Conservation (phyloP, 1,140 invertebrate species). For the Fopius arisanus region DNA sequence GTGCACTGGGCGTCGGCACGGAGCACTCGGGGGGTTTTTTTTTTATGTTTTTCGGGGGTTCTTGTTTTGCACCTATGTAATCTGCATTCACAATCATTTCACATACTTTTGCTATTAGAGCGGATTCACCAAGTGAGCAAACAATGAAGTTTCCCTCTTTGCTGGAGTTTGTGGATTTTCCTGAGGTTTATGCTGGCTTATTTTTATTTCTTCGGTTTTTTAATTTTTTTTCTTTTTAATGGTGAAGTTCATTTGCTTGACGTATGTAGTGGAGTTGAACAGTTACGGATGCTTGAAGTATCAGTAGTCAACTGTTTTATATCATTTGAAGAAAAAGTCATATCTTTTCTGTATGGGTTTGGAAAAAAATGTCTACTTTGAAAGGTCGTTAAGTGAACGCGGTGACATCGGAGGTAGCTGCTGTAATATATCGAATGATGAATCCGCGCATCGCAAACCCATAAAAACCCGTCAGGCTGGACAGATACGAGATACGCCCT, state of each 20-base stretch:
- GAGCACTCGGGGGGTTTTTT: conserved; percentile 31
- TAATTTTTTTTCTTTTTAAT: background rate
- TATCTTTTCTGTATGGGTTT: background rate
- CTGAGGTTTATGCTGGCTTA: background rate
- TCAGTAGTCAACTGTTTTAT: background rate
- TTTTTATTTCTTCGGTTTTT: too few species aligned
- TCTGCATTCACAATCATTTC: conserved; percentile 62
- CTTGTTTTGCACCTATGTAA: conserved; percentile 60
- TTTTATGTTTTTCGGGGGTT: conserved; percentile 25
- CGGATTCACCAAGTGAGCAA: conserved; percentile 60
- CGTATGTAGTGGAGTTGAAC: background rate
- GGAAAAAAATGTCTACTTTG: conserved; percentile 40
- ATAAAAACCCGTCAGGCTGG: conserved; percentile 62
- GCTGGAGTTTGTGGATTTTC: background rate
- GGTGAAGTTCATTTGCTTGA: background rate
- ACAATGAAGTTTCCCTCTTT: conserved; percentile 43
- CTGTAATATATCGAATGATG: conserved; percentile 62
- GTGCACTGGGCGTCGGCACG: conserved; percentile 24
- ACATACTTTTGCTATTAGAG: conserved; percentile 64
- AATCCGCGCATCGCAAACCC: conserved; percentile 62
- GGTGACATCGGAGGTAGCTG: conserved; percentile 49
- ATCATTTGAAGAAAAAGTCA: background rate
- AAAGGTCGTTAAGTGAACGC: conserved; percentile 53
- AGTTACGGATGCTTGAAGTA: background rate
- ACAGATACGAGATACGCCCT: conserved; percentile 64